Evolutionary conservation across 1,140 invertebrate genomes (phyloP).

Genomic region (Macrostomum lignano): DNA sequence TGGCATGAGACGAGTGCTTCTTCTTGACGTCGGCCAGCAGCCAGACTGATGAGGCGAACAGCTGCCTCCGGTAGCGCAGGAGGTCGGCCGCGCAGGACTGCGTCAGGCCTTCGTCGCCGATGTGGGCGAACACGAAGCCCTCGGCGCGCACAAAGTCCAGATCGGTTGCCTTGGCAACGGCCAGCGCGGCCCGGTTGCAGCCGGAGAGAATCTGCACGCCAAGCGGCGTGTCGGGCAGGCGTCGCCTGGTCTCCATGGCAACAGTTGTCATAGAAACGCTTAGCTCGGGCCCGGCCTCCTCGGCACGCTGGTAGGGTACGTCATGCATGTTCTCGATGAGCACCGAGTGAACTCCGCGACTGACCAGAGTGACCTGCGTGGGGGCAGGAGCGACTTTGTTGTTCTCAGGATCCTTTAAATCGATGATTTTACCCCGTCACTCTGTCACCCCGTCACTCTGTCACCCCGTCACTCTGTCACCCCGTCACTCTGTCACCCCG

Average conservation of each 20-base stretch:
- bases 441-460: too few relatives aligned
- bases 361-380: too few relatives aligned
- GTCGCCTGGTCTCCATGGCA: conserved; percentile 12
- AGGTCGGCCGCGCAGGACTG: conserved; percentile 45
- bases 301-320: conserved; percentile 39
- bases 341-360: background rate
- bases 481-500: too few relatives aligned
- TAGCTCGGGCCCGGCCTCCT: conserved; percentile 38
- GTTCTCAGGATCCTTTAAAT: too few relatives aligned
- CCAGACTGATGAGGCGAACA: conserved; percentile 39
- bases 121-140: conserved; percentile 48
- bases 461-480: too few relatives aligned
- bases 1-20: conserved; percentile 52
- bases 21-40: conserved; percentile 55
- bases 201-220: conserved; percentile 50
- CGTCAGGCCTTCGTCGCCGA: conserved; percentile 51
- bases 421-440: too few relatives aligned
- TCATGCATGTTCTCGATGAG: conserved; percentile 57
- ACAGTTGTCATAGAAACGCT: conserved; percentile 37
- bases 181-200: conserved; percentile 46
- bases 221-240: conserved; percentile 14
- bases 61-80: conserved; percentile 39
- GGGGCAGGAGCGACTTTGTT: too few relatives aligned
- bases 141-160: conserved; percentile 49
- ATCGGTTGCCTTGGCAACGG: conserved; percentile 59